Base-by-base conservation (phyloP, 2,888 invertebrate genomes). In the Leptopilina drosophilae region DNA sequence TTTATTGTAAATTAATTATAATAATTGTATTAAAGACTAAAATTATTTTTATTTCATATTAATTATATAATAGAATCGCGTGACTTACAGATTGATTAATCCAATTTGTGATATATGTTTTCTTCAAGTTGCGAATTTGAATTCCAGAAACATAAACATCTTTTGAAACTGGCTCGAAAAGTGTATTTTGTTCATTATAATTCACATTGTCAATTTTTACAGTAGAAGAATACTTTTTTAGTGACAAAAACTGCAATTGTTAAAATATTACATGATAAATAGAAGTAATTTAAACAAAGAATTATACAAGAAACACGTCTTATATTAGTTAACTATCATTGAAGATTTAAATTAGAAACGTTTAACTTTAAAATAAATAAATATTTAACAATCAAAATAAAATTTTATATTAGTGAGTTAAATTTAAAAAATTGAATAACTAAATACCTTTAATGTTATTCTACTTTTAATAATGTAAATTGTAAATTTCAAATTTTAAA, bases 101-200 rank as follows among this genome's bases (percentile, higher is more conserved):
- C 65, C 83, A 87, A 76, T 85, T 84, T 6, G 88, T 88, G 6
- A 49, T 85, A 78, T 90, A 91, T 14, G 87, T 85, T 87, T 93
- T 93, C 53, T 87, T 89, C 66, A 93, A 86, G 82, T 92, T 93
- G 92, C 93, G 92, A 81, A 93, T 94, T 88, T 91, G 89, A 82
- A 93, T 93, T n/a, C 93, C 93, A 26, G 92, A 87, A 20, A 81
- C 86, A 49, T 90, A 85, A 40, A 84, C 83, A 78, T 85, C 85
- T 46, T 66, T 66, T 8, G 88, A 80, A 12, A 91, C 86, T 76
- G 85, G 81, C 85, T 92, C 92, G 81, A 92, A 89, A 81, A 91
- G 89, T 79, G 87, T 87, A 14, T 85, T 88, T 26, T 85, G 86
- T 11, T 85, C 79, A 56, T 85, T 83, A 56, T 84, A 42, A 66